These are phyloP conservation scores for Callyntrura guangdongensis DNA, from an alignment of 2,888 invertebrate genomes.

Conservation along the genomic window DNA sequence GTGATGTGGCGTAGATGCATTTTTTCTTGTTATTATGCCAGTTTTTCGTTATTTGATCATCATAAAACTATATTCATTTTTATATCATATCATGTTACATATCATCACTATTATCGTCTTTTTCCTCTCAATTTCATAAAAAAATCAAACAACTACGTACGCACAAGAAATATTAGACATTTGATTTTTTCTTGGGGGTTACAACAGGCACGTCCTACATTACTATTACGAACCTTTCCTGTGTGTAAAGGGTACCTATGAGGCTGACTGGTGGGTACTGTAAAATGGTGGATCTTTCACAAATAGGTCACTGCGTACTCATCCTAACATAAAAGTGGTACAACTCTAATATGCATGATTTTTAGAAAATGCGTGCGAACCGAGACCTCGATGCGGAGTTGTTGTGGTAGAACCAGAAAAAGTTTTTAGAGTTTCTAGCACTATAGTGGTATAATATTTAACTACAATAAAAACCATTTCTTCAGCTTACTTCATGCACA, in stretches of 20 bases:
- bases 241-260: too few relatives aligned
- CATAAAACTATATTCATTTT: too few relatives aligned
- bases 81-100: too few relatives aligned
- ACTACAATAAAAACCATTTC: too few relatives aligned
- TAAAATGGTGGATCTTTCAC: conserved; percentile 29
- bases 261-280: neutral
- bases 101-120: neutral
- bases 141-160: neutral
- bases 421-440: neutral
- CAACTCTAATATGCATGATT: conserved; percentile 14
- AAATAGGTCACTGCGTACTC: conserved; percentile 66
- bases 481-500: too few relatives aligned
- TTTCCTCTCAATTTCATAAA: conserved; percentile 28
- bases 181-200: neutral
- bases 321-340: conserved; percentile 31
- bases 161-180: neutral
- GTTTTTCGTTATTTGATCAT: too few relatives aligned
- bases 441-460: neutral
- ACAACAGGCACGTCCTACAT: too few relatives aligned
- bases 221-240: neutral
- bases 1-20: too few relatives aligned
- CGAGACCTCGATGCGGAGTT: neutral
- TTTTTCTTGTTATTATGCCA: too few relatives aligned
- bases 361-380: conserved; percentile 20
- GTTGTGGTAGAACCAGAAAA: neutral